These are phyloP conservation scores for Oppia nitens DNA, from an alignment of 1,140 invertebrate genomes.

Conservation along the genomic window DNA sequence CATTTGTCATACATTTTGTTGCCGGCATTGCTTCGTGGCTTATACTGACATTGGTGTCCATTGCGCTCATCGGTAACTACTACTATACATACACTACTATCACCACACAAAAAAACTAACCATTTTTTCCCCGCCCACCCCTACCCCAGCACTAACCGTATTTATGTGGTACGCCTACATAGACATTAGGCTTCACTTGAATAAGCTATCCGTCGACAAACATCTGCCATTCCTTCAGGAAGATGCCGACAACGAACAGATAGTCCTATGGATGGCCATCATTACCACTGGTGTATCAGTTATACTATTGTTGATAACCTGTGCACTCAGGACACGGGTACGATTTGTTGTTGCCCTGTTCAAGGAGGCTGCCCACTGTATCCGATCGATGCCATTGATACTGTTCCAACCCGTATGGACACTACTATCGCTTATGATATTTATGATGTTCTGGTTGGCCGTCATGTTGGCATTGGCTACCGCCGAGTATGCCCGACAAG, in stretches of 20 bases:
- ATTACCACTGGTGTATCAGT: conserved; percentile 73
- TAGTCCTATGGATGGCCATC: conserved; percentile 64
- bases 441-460: conserved; percentile 66
- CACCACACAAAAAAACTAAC: too few relatives aligned
- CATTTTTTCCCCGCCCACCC: too few relatives aligned
- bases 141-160: conserved; percentile 52
- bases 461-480: conserved; percentile 54
- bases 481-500: conserved; percentile 24
- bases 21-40: conserved; percentile 67
- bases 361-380: conserved; percentile 65
- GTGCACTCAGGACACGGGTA: conserved; percentile 59
- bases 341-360: conserved; percentile 62
- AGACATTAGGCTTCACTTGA: conserved; percentile 50
- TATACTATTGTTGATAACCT: conserved; percentile 56
- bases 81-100: too few relatives aligned
- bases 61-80: conserved; percentile 50
- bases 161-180: conserved; percentile 77
- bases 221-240: conserved; percentile 45
- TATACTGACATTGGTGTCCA: conserved; percentile 55
- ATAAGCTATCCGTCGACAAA: conserved; percentile 37
- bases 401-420: conserved; percentile 73
- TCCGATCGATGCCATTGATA: conserved; percentile 61
- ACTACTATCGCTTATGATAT: conserved; percentile 53
- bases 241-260: conserved; percentile 63
- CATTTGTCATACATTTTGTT: conserved; percentile 63